phyloP scores from a whole-genome alignment of 1,140 invertebrate species.

The Metopolophium dirhodum region DNA sequence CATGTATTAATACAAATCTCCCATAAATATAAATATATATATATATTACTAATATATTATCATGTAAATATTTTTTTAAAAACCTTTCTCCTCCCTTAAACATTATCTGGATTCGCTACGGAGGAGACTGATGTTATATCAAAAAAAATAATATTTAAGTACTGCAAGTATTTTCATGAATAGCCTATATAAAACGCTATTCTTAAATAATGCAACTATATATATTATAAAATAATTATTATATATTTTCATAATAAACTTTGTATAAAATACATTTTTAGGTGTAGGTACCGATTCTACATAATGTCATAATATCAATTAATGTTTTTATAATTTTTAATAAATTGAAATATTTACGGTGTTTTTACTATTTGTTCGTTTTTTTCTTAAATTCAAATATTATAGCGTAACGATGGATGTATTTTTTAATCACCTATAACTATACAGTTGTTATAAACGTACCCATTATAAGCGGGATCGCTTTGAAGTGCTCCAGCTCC shows the following conservation, averaged over 20 bases:
- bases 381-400: neutral
- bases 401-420: neutral
- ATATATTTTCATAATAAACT: neutral
- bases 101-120: neutral
- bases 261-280: neutral
- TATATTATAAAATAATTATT: no score
- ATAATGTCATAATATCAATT: neutral
- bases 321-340: neutral
- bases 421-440: neutral
- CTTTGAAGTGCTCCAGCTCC: conserved; percentile 89
- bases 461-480: conserved; percentile 69
- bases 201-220: neutral
- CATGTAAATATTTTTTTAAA: neutral
- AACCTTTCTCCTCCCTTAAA: neutral
- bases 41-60: neutral
- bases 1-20: no score
- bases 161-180: neutral
- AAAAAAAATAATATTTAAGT: neutral
- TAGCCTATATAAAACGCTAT: neutral
- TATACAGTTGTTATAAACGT: conserved; percentile 54
- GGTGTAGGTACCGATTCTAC: neutral
- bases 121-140: neutral
- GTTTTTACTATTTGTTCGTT: neutral
- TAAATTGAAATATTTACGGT: neutral
- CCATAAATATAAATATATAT: neutral